Conservation (phyloP, 1,140 invertebrate genomes). For the Drosophila cardini region DNA sequence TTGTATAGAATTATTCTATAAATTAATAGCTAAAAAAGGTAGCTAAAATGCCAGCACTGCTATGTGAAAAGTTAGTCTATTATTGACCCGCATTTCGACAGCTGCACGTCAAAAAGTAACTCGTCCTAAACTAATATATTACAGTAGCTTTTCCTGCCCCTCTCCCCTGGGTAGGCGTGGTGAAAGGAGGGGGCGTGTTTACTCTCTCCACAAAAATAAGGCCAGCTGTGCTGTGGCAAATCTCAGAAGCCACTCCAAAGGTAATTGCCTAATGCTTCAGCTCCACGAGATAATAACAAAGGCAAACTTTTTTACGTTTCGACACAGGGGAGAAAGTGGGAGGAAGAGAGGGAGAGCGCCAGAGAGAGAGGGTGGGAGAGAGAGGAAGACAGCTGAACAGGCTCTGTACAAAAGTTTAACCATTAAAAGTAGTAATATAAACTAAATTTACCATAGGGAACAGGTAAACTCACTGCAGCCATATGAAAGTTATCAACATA, state of each 20-base stretch:
- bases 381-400: background rate
- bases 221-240: constrained; percentile 35
- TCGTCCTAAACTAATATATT: constrained; percentile 68
- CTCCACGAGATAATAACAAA: constrained; percentile 75
- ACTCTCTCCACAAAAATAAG: background rate
- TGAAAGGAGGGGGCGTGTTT: background rate
- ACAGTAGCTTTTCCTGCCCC: background rate
- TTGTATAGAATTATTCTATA: too few relatives aligned
- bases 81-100: constrained; percentile 9
- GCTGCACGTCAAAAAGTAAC: constrained; percentile 49
- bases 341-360: background rate
- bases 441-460: constrained; percentile 94
- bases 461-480: constrained; percentile 42
- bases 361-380: background rate
- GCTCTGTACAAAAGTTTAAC: constrained; percentile 62
- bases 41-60: too few relatives aligned
- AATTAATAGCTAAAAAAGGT: too few relatives aligned
- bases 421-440: constrained; percentile 85
- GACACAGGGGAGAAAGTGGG: constrained; percentile 2
- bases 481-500: constrained; percentile 48
- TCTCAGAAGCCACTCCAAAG: constrained; percentile 76
- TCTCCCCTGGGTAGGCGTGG: background rate
- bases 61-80: background rate
- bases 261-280: constrained; percentile 77
- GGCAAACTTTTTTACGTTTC: constrained; percentile 68